Evolutionary conservation across 2,797 vertebrate genomes (phyloP), one percentile per base, ranked within the genome.

Genomic region (Parauchenoglanis ngamensis): DNA sequence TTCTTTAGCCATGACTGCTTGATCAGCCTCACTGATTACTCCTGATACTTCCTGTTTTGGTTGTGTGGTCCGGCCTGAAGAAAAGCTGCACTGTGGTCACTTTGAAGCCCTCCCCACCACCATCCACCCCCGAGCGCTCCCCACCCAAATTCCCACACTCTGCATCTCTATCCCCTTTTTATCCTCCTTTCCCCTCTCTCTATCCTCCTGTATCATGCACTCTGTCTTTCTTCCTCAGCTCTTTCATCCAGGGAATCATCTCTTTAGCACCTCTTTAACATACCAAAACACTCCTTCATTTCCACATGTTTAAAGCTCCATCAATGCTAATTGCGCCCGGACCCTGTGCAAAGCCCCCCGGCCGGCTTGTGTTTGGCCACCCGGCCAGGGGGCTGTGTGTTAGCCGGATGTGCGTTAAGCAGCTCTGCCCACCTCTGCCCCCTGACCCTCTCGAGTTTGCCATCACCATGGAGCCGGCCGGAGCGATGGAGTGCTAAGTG

Each of bases 161-260:
- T 91, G 87, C 90, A 86, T 90, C 86, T 92, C 89, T 94, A 91
- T 90, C 31, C 88, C 81, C 88, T 90, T 84, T 87, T 80, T 85
- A 85, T 90, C 88, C 83, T 76, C 23, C 87, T 85, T 83, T 88
- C 52, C 76, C 67, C 73, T 73, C 88, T 79, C 88, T 90, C 88
- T 89, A 82, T 92, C 90, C 94, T 92, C 92, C 90, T 87, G 90
- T 93, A 91, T 90, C 92, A 93, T 93, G 94, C 94, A 93, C 94
- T 95, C 94, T 44, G 84, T 89, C 90, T 93, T 94, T 95, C 94
- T 95, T 93, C 87, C 68, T 88, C 87, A 89, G 86, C 87, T 89
- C 95, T 95, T 96, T 95, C 92, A 95, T 95, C 94, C 93, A 56
- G 0, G 61, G 92, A 91, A 94, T 95, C 93, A 91, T 92, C 94